Base-by-base conservation (phyloP, 2,888 invertebrate species). In the Monochamus alternatus region DNA sequence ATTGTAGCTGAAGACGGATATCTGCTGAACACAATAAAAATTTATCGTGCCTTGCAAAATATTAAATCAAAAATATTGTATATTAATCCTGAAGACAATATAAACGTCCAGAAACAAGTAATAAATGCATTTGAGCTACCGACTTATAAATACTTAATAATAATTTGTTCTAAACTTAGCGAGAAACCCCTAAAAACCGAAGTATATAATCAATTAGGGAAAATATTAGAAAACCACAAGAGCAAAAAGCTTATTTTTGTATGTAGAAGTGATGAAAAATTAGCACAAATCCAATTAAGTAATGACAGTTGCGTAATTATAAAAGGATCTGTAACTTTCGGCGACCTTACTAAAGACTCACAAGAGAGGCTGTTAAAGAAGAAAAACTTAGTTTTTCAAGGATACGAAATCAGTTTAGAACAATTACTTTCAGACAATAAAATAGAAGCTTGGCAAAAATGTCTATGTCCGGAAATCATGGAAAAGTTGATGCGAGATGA, bases 341-440 rank as follows among this genome's bases (percentile, higher is more conserved):
- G 43, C 5, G 73, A 73, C n/a, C 31, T 73, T 10, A 31, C 58
- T 1, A 12, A 44, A n/a, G 43, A 51, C 22, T 59, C 66, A 12
- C 51, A 38, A 51, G 31, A 60, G 1, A n/a, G 3, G 32, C 59
- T 65, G 22, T n/a, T 64, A 30, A 51, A 51, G 3, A 30, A 59
- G 10, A 38, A 10, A 14, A 22, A n/a, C 12, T 10, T 73, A 5
- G n/a, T 60, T 31, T 73, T 73, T 66, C 73, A 73, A 73, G 73
- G 73, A 1, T n/a, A 58, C 14, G 14, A 51, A 14, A 22, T 66
- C 5, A 31, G n/a, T 8, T 65, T 72, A 22, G 30, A 44, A 8
- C 65, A 64, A 12, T 22, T 44, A 14, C 43, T 72, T 43, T 43
- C 66, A 51, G n/a, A 59, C 5, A 30, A 32, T 9, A 59, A 12